Conservation (phyloP, 1,140 invertebrate genomes). For the Anastatus disparis region DNA sequence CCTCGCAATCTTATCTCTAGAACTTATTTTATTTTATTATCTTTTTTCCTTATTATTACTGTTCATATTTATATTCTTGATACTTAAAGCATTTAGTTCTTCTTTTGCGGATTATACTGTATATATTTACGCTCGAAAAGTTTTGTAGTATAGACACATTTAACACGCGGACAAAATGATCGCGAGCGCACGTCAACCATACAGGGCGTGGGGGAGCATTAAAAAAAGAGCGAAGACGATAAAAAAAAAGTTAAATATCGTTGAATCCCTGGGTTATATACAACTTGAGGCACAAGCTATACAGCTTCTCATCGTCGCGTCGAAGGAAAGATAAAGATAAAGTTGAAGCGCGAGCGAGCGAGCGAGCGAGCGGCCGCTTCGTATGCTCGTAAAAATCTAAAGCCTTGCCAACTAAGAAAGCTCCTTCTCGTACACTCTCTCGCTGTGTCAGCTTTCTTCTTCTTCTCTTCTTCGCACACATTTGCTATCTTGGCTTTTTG, state of each 20-base stretch:
- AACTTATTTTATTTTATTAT: background rate
- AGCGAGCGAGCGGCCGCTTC: too few species aligned
- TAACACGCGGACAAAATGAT: slow-evolving; percentile 18
- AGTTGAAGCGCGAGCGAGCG: slow-evolving; percentile 18
- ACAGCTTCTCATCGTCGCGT: background rate
- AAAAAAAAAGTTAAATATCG: slow-evolving; percentile 22
- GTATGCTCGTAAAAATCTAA: slow-evolving; percentile 32
- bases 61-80: too few species aligned
- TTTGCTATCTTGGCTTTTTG: background rate
- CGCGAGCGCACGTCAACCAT: slow-evolving; percentile 10
- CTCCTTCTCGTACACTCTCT: too few species aligned
- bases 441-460: slow-evolving; percentile 11
- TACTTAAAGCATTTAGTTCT: background rate
- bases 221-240: slow-evolving; percentile 7
- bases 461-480: too few species aligned
- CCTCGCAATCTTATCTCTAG: background rate
- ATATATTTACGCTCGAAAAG: background rate
- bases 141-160: background rate
- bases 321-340: background rate
- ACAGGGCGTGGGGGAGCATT: too few species aligned
- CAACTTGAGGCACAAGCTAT: background rate
- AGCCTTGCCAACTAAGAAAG: slow-evolving; percentile 19
- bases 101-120: too few species aligned
- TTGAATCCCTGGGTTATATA: background rate
- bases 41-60: background rate